Evolutionary conservation across 2,888 invertebrate genomes (phyloP), one percentile per base, ranked within the genome.

Genomic region (Charanyca ferruginea): DNA sequence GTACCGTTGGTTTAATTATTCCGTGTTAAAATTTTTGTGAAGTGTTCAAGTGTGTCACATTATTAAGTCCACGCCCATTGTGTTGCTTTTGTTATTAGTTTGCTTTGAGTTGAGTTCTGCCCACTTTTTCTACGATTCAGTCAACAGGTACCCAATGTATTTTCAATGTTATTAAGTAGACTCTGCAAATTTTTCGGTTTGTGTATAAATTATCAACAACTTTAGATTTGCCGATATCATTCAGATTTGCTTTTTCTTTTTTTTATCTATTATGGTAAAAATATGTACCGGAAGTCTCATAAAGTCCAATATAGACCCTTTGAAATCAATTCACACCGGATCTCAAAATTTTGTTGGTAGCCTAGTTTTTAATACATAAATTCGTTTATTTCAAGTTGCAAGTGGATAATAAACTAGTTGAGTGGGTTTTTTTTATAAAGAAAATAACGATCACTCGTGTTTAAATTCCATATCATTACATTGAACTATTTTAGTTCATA

Each of bases 51-150:
- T 81, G 75, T 73, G 53, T 25, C 66, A 65, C 57, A 53, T 68
- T 64, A 65, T 63, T 80, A 77, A 60, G 77, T 77, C 77, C 73
- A 78, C 71, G 71, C 75, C 66, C 79, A 81, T 85, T 81, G 78
- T 71, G 73, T 58, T 78, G 78, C 79, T 79, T 85, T 84, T 87
- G 84, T 87, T 88, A 83, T 87, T 85, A 86, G 87, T 89, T 86
- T 85, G 82, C 74, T 77, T 79, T 80, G 73, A 80, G 73, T 82
- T 81, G 48, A 61, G 32, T 61, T 76, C 73, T 66, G 69, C 22
- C 44, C 38, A 57, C 20, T 13, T 66, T 66, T 73, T 57, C 18
- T 83, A 69, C 69, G 75, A 79, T 79, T 73, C 59, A 59, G 49
- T 42, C 18, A 13, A 38, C 61, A 44, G n/a, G 23, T 28, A 35